Evolutionary conservation across 2,113 vertebrate genomes (phyloP), one percentile per base, ranked within the genome.

Genomic region (Orcinus orca): DNA sequence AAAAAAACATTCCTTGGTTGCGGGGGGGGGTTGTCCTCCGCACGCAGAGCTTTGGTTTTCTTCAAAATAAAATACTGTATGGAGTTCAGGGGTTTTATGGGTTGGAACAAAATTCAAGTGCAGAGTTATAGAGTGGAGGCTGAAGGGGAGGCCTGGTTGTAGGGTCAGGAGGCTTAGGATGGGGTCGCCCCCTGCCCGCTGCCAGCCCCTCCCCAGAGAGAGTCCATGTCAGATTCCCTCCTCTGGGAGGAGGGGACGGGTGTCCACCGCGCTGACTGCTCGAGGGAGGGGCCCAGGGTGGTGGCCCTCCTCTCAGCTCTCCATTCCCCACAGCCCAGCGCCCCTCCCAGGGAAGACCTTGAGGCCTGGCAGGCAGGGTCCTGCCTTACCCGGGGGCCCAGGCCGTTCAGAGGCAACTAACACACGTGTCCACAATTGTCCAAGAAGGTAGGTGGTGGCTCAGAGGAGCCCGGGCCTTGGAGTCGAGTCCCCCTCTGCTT

Each of bases 11-110:
- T 65, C 33, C 13, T 38, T 14, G 2, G 44, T 44, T 15, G 2
- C 7, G 13, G 0, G 2, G 1, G 47, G 50, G 50, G 12, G 47
- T 1, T 5, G 1, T 12, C 25, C 50, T 83, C 33, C 6, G 0
- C 2, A 36, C 8, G 20, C 15, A 68, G 47, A 38, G 3, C 15
- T 88, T 62, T 38, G 20, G 26, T 62, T 79, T 93, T 74, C 79
- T 82, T n/a, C 0, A 0, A 82, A 74, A 77, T 83, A 62, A 88
- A 97, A 89, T 44, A 33, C 87, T 85, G 8, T 58, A 79, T 33
- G 9, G 55, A 82, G 15, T 68, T 93, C 31, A 62, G 55, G 67
- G 12, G 21, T 58, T 84, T 90, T n/a, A 36, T 11, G 20, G 68
- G 13, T 93, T 25, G 82, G 68, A 89, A 53, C 67, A 25, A 44